Conservation (phyloP, 2,888 invertebrate species). For the Chloroclysta siterata region DNA sequence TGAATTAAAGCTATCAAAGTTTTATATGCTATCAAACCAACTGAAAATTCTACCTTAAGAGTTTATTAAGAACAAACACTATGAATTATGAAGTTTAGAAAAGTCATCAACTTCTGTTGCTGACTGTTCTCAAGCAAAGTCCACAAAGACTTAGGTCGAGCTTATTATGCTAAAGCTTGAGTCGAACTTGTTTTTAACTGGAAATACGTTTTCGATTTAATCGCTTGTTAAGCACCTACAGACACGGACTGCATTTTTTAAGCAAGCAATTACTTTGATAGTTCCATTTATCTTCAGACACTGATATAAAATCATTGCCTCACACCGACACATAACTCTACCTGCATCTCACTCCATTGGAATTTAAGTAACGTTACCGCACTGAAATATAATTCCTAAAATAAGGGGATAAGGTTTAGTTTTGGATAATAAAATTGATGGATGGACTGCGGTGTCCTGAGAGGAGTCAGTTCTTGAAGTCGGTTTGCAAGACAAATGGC, state of each 20-base stretch:
- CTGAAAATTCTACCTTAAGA: too few species aligned
- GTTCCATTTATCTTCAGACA: constrained; percentile 35
- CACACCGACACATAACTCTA: constrained; percentile 45
- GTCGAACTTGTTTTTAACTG: too few species aligned
- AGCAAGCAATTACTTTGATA: constrained; percentile 32
- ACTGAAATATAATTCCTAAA: constrained; percentile 34
- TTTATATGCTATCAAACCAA: too few species aligned
- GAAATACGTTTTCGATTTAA: too few species aligned
- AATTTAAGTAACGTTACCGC: constrained; percentile 34
- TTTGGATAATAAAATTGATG: constrained; percentile 6
- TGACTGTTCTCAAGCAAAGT: too few species aligned
- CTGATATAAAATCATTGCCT: constrained; percentile 49
- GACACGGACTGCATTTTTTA: background rate
- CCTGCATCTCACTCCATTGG: constrained; percentile 36
- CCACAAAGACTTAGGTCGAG: too few species aligned
- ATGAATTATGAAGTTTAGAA: too few species aligned
- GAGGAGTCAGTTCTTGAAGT: constrained; percentile 41
- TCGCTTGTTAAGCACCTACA: background rate
- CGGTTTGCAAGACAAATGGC: constrained; percentile 58
- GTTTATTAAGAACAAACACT: too few species aligned
- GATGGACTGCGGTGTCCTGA: constrained; percentile 19
- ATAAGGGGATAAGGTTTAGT: constrained; percentile 17
- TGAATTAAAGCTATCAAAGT: too few species aligned
- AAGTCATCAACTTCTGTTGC: too few species aligned
- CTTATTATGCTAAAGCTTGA: too few species aligned